Base-by-base conservation (phyloP, 2,888 invertebrate species). In the Cerastoderma edule region DNA sequence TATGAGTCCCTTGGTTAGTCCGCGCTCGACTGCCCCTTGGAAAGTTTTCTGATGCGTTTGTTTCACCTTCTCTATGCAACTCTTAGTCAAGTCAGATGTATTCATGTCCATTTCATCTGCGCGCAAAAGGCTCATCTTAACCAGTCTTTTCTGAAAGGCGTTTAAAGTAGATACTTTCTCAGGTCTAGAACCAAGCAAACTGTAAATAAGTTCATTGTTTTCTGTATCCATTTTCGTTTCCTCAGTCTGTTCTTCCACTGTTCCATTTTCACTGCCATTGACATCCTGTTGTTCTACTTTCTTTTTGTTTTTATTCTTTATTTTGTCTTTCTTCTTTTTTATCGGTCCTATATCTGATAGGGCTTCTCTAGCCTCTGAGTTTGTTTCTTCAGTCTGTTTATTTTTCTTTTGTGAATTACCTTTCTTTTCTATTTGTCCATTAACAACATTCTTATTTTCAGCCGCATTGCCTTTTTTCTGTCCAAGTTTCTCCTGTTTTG, bases 101-200 rank as follows among this genome's bases (percentile, higher is more conserved):
- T 57, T 33, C n/a, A 57, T 32, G 4, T 57, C 57, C n/a, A 57
- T 32, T n/a, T 57, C 57, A 57, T 57, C 57, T 32, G 33, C 57
- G 6, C 19, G n/a, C 22, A 57, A 2, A 8, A 57, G 32, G 33
- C 57, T 57, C 19, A 57, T 19, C 33, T 32, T 57, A 19, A 57
- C 22, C n/a, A 57, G n/a, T 19, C 32, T 32, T 28, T 57, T 57
- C n/a, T 57, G 57, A 57, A 5, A 57, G 22, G 32, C n/a, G 33
- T 57, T 57, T 1, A 57, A 33, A 24, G 57, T 57, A n/a, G 57
- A 32, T 32, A 57, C 33, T 57, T 57, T 57, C 10, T 57, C 57
- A 33, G 57, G 57, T 32, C 32, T 57, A 33, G 32, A 16, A n/a
- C 57, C 57, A 16, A 57, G 57, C 33, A 57, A 28, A 4, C 19